Evolutionary conservation across 2,797 vertebrate species (phyloP), one percentile per base, ranked within the genome.

Genomic region (Micromesistius poutassou): DNA sequence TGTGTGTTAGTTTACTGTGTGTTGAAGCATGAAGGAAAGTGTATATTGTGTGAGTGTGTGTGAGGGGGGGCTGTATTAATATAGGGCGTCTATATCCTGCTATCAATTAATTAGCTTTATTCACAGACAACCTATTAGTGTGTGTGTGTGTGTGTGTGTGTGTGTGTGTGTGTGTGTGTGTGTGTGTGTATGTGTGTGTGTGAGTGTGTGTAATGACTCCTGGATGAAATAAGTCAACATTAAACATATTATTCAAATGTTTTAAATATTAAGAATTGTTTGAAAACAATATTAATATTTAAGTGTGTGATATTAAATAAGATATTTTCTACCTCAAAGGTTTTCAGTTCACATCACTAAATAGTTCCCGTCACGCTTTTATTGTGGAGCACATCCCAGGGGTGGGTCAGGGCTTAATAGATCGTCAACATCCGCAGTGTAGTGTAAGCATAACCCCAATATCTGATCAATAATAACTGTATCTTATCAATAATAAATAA

Each of bases 91-190:
- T 88, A 85, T 91, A 90, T 87, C 92, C 94, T 94, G 92, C 95
- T 95, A 96, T 97, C 96, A 96, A 98, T 97, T 96, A 96, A 97
- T 97, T 95, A 96, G 95, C 92, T 94, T 85, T 88, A 91, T 93
- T 92, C 86, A 90, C 82, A 92, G 93, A 93, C 92, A 91, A 95
- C 95, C 94, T 93, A 95, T 96, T 96, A 92, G 86, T 94, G 75
- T 82, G 73, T 76, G 5, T 75, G 2, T 76, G 7, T 81, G 78
- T 76, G 7, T 74, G n/a, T n/a, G 19, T 72, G 36, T 40, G 31
- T 81, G 73, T 72, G 71, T 31, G 30, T 72, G 71, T 31, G 71
- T 6, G 71, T 72, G 71, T 4, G 36, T 78, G 74, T 14, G 30
- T 71, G 68, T 30, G 33, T 9, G 68, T 77, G 36, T 14, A 33